Conservation (phyloP, 2,797 vertebrate genomes). For the Gymnopithys bicolor region DNA sequence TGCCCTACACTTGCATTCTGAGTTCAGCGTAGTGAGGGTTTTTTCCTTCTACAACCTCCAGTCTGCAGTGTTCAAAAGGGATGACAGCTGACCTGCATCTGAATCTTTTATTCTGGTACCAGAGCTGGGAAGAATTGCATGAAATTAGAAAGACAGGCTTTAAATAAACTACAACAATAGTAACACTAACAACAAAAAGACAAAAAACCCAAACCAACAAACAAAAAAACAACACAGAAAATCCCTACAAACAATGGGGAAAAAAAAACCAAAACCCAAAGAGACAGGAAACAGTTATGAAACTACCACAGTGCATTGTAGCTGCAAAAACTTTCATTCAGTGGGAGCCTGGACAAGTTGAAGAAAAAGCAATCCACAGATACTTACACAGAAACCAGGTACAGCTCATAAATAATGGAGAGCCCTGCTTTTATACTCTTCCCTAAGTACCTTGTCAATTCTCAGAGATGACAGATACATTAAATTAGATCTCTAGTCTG, state of each 20-base stretch:
- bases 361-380: not conserved
- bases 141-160: not conserved
- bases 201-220: not conserved
- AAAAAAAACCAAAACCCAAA: not conserved
- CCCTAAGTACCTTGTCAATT: not conserved
- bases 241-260: not conserved
- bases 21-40: fast-evolving
- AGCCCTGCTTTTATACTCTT: not conserved
- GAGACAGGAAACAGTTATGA: not conserved
- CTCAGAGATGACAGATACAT: not conserved
- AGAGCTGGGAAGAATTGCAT: not conserved
- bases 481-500: not conserved
- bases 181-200: not conserved
- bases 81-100: not conserved
- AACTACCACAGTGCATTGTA: not conserved
- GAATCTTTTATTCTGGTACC: not conserved
- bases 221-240: not conserved
- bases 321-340: not conserved
- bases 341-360: fast-evolving
- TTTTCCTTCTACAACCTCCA: not conserved
- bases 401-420: not conserved
- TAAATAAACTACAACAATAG: not conserved
- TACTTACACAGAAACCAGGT: not conserved
- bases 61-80: not conserved
- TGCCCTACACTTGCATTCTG: not conserved